Base-by-base conservation (phyloP, 2,888 invertebrate species). In the Pardosa pseudoannulata region DNA sequence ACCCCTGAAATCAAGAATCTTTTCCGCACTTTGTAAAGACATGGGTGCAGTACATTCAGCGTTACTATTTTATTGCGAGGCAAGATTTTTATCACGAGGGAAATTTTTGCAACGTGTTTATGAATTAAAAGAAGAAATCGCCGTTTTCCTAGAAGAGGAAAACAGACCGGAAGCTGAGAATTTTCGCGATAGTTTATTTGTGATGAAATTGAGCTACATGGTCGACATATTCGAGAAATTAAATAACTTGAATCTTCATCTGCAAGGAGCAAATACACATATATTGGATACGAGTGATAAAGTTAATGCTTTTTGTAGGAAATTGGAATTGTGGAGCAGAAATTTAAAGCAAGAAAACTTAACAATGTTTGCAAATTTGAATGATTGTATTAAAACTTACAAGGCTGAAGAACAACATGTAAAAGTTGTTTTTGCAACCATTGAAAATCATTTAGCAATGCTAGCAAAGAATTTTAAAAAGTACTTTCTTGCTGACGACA, bases 271-370 rank as follows among this genome's bases (percentile, higher is more conserved):
- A 70, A 79, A 79, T 79, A 79, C 64, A 71, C 71, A 64, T 79
- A 64, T 71, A 41, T 79, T 79, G 71, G 71, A 79, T 71, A 79
- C 64, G 71, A 79, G 23, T 79, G 79, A 79, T 64, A 79, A 79
- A 41, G 46, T 41, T 72, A 71, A 72, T 79, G 64, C 28, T 80
- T 80, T 80, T 80, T 67, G 73, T 50, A 74, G 50, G 13, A 74
- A 80, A 80, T 65, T 75, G 64, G 75, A 75, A 75, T 75, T 75
- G 75, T 75, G 75, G 75, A 75, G 75, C 75, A 75, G 75, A 75
- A 75, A 75, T 75, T 75, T 75, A 75, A 75, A 75, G 41, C 75
- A 67, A 75, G 67, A 67, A 67, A 75, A 28, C 41, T 46, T 76
- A 76, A 76, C 41, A 76, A 67, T 65, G 67, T 76, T 76, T 76